Evolutionary conservation across 2,113 vertebrate species (phyloP), one percentile per base, ranked within the genome.

Genomic region (Epinephelus moara): DNA sequence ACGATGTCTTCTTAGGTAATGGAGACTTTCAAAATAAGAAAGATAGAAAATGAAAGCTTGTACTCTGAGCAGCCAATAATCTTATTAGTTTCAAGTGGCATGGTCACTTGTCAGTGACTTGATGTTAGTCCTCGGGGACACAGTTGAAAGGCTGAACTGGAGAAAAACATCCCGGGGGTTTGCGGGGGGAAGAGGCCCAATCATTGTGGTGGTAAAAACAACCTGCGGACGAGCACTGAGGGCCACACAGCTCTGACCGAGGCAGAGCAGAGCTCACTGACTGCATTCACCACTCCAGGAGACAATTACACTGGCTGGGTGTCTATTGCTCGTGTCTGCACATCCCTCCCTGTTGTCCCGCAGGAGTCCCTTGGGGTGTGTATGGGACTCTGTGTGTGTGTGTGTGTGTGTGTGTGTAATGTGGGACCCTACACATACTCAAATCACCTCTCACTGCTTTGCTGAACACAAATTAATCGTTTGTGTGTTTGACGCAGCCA

Each of bases 301-400:
- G 92, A 93, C 95, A 95, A 96, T 95, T 95, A 96, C 90, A 87
- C 61, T 56, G 81, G 76, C 89, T 84, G 82, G 85, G 74, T 85
- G 88, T 90, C 88, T 83, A 78, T 83, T 61, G 78, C 87, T 86
- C 25, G 52, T 90, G 83, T 91, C 85, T 92, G 89, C 81, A 89
- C 91, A 91, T 60, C 87, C 81, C 89, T 86, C 88, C 84, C 74
- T 63, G 74, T 69, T 89, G 89, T 91, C 88, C 84, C 90, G 78
- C 80, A 76, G 70, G 75, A 85, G 71, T 92, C 91, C 86, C 84
- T 75, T 61, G 78, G 88, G 74, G 68, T 66, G 77, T 40, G 63
- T 64, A 15, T 42, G 57, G 23, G 56, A 73, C 45, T 76, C 64
- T 68, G 50, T 76, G 63, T 73, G 71, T 53, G 72, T 49, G 67